A percentile compares a stretch with the other conserved stretches of the same genome.
Evolutionary conservation across 2,888 invertebrate genomes (phyloP).

Genomic region (Sycophila texana): DNA sequence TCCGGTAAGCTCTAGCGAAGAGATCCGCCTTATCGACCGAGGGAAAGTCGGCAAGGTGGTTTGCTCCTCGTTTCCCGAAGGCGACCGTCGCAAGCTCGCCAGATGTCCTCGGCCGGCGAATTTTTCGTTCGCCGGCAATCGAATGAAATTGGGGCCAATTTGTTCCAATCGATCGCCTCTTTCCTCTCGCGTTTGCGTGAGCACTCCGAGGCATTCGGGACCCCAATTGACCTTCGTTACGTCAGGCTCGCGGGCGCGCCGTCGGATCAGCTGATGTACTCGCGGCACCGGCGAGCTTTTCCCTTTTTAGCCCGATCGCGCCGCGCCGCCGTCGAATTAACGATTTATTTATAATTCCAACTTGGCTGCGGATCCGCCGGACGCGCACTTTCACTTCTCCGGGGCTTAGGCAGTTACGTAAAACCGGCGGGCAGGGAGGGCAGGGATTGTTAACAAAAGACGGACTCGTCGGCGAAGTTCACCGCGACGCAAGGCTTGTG

Average conservation of each 20-base stretch:
- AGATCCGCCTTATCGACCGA: conserved; percentile 11
- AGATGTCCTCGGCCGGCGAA: conserved; percentile 32
- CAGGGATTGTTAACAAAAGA: not conserved
- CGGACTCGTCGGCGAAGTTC: not conserved
- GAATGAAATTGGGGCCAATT: conserved; percentile 68
- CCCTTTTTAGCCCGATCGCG: conserved; percentile 2
- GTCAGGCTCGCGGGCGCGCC: not conserved
- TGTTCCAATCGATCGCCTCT: conserved; percentile 62
- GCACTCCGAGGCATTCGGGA: not conserved
- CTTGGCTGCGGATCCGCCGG: not conserved
- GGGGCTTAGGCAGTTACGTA: conserved; percentile 4
- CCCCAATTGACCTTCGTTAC: conserved; percentile 56
- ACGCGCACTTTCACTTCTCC: conserved; percentile 37
- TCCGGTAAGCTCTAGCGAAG: too few species aligned
- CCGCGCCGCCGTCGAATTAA: not conserved
- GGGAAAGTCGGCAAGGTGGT: not conserved
- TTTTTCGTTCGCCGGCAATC: conserved; percentile 59
- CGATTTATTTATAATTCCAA: conserved; percentile 16
- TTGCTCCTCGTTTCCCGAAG: not conserved
- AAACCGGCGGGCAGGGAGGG: not conserved
- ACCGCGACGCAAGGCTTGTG: conserved; percentile 6
- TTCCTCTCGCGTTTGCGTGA: conserved; percentile 26
- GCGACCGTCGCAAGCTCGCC: not conserved
- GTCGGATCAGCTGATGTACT: too few species aligned
- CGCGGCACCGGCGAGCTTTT: conserved; percentile 8